Conservation (phyloP, 2,888 invertebrate genomes). For the Oasisia sp. region DNA sequence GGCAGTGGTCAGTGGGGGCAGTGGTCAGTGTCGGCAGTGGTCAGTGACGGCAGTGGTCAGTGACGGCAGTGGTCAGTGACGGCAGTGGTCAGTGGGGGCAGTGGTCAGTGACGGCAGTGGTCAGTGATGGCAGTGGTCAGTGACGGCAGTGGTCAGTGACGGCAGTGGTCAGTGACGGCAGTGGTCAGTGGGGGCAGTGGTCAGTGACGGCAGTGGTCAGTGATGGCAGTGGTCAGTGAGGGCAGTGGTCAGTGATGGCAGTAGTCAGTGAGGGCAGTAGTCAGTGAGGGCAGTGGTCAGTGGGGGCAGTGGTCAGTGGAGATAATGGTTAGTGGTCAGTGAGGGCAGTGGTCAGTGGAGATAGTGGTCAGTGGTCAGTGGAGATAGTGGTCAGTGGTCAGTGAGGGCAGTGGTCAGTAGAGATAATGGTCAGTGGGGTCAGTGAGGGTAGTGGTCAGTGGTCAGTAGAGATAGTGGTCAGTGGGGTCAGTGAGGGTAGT, state of each 20-base stretch:
- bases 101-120: background rate
- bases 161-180: too few species aligned
- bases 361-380: background rate
- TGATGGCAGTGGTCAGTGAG: background rate
- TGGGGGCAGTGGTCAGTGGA: background rate
- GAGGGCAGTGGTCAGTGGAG: background rate
- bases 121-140: too few species aligned
- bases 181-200: background rate
- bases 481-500: too few species aligned
- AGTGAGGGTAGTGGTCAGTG: too few species aligned
- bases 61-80: too few species aligned
- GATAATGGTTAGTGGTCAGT: too few species aligned
- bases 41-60: background rate
- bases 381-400: too few species aligned
- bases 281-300: too few species aligned
- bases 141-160: background rate
- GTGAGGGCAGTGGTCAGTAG: background rate
- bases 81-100: background rate
- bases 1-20: background rate
- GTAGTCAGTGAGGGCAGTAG: too few species aligned
- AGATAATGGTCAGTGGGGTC: background rate
- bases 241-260: background rate
- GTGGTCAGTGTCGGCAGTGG: too few species aligned
- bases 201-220: too few species aligned
- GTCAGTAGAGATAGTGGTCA: background rate